Conservation (phyloP, 1,140 invertebrate species). For the Drosophila novamexicana region DNA sequence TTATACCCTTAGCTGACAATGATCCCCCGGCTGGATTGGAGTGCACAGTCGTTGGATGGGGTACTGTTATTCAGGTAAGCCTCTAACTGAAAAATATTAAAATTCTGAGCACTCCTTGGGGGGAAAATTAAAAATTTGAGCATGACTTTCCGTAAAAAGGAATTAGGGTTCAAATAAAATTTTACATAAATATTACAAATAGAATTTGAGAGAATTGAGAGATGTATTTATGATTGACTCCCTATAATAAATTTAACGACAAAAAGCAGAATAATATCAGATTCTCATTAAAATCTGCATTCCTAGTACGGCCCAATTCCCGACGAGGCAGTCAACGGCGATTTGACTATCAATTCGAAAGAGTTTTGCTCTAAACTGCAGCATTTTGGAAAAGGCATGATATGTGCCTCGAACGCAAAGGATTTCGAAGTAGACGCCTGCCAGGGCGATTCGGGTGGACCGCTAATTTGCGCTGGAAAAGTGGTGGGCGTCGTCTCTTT, state of each 20-base stretch:
- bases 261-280: not conserved
- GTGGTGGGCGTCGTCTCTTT: constrained; percentile 88
- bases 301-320: constrained; percentile 31
- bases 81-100: not conserved
- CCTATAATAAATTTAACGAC: no score
- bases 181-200: no score
- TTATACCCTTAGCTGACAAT: constrained; percentile 5
- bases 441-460: constrained; percentile 73
- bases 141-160: no score
- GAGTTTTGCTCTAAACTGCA: not conserved
- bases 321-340: constrained; percentile 49
- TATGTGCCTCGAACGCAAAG: constrained; percentile 56
- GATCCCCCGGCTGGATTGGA: not conserved
- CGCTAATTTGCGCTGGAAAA: constrained; percentile 46
- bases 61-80: constrained; percentile 59
- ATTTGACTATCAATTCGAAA: constrained; percentile 19
- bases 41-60: constrained; percentile 70
- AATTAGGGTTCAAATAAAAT: no score
- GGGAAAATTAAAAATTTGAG: no score
- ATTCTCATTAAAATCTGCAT: not conserved
- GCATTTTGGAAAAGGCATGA: constrained; percentile 36
- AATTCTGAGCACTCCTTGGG: not conserved
- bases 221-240: no score
- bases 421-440: constrained; percentile 63
- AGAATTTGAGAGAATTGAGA: no score